Evolutionary conservation across 2,888 invertebrate species (phyloP), one percentile per base, ranked within the genome.

Genomic region (Papilio gigon): DNA sequence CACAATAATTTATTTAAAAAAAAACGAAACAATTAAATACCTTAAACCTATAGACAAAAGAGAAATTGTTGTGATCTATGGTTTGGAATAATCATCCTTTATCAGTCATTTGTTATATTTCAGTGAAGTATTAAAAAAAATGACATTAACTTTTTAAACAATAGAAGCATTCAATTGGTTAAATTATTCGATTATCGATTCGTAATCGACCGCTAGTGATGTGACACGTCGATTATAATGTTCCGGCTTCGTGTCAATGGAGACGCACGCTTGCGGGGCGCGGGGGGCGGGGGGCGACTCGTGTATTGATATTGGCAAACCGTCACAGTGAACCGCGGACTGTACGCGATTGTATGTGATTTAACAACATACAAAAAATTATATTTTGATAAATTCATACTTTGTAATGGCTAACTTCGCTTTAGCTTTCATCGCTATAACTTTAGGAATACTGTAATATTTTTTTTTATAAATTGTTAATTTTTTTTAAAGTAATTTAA

Each of bases 271-370:
- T 89, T 90, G 84, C 84, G 80, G 78, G 73, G 75, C 68, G 72
- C 72, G 70, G 64, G 67, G 70, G 73, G 64, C 68, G 70, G 73
- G 76, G 79, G 80, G 81, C 80, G 76, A 79, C 80, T 84, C 80
- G 84, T 84, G 81, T 79, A 84, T 85, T 81, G 89, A 87, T 89
- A 90, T 90, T 92, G 91, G 90, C 91, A 92, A 92, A 91, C 92
- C 90, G 77, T 83, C 91, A 90, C 92, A 89, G 89, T 88, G 75
- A 84, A 85, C 81, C 71, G 79, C 65, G 60, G 40, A 71, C 73
- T 22, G 4, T 33, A 22, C 22, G 22, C 50, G 50, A 70, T 76
- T 76, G 77, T 77, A 78, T 79, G 73, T 79, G 78, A 37, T 63
- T 59, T 14, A 25, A 44, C 14, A 25, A n/a, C n/a, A n/a, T n/a